phyloP scores from a whole-genome alignment of 1,140 invertebrate species.

The Orius insidiosus region DNA sequence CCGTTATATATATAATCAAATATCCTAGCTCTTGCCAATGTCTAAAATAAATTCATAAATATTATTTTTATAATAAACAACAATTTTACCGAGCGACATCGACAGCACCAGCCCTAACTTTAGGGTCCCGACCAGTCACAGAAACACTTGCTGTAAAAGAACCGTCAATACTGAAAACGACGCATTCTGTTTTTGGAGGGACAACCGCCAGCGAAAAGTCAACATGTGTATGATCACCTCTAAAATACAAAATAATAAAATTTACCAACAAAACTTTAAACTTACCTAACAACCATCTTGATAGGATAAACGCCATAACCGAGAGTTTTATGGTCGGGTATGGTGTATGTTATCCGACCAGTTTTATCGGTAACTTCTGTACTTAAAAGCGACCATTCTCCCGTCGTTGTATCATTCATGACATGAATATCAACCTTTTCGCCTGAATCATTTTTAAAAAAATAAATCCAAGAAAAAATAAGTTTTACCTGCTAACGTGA shows the following conservation, averaged over 20 bases:
- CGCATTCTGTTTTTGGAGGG: slow-evolving; percentile 85
- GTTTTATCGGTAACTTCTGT: slow-evolving; percentile 91
- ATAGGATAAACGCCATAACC: slow-evolving; percentile 90
- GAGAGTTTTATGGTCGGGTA: slow-evolving; percentile 70
- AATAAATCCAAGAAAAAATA: too few relatives aligned
- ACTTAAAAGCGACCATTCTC: slow-evolving; percentile 78
- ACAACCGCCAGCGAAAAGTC: slow-evolving; percentile 91
- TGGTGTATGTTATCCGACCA: slow-evolving; percentile 71
- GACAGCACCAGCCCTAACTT: slow-evolving; percentile 91
- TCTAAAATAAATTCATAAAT: too few relatives aligned
- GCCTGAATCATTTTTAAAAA: too few relatives aligned
- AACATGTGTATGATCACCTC: slow-evolving; percentile 87
- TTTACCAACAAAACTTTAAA: neutral
- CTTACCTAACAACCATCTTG: slow-evolving; percentile 70
- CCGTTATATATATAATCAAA: slow-evolving; percentile 94
- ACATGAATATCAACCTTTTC: slow-evolving; percentile 92
- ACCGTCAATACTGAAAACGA: slow-evolving; percentile 98
- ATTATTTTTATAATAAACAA: too few relatives aligned
- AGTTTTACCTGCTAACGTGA: slow-evolving; percentile 53
- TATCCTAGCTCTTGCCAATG: slow-evolving; percentile 99
- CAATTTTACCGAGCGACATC: slow-evolving; percentile 76
- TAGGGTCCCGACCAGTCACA: slow-evolving; percentile 91
- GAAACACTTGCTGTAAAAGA: slow-evolving; percentile 97
- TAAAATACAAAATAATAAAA: slow-evolving; percentile 31
- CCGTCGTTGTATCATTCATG: slow-evolving; percentile 73